Conservation (phyloP, 1,140 invertebrate species). For the Drosophila micromelanica region DNA sequence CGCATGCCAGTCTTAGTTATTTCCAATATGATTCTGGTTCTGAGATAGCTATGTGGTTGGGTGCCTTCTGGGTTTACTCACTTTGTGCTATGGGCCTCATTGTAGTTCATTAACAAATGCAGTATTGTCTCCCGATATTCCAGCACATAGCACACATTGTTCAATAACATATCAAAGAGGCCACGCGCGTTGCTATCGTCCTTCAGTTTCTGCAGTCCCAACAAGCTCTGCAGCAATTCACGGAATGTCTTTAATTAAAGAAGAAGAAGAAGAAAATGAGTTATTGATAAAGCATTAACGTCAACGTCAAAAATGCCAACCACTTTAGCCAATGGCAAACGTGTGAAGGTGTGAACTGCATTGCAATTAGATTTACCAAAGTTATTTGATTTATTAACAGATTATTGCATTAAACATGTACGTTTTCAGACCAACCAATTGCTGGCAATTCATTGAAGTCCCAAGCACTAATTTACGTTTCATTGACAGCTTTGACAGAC, state of each 20-base stretch:
- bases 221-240: constrained; percentile 90
- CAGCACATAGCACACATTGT: constrained; percentile 96
- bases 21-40: constrained; percentile 50
- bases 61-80: constrained; percentile 81
- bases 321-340: background rate
- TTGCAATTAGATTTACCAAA: constrained; percentile 8
- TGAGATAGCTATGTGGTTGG: constrained; percentile 32
- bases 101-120: constrained; percentile 91
- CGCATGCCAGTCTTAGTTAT: constrained; percentile 53
- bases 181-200: constrained; percentile 88
- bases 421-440: no score
- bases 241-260: constrained; percentile 87
- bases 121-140: constrained; percentile 97
- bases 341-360: constrained; percentile 9
- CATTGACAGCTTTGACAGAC: no score
- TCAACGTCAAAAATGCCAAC: background rate
- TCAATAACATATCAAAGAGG: constrained; percentile 93
- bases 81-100: constrained; percentile 94
- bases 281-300: background rate
- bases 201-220: constrained; percentile 91
- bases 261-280: constrained; percentile 1
- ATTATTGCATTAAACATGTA: background rate
- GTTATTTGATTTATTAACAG: constrained; percentile 1
- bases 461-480: no score
- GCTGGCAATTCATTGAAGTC: no score